Conservation (phyloP, 1,140 invertebrate genomes). For the Euura lappo region DNA sequence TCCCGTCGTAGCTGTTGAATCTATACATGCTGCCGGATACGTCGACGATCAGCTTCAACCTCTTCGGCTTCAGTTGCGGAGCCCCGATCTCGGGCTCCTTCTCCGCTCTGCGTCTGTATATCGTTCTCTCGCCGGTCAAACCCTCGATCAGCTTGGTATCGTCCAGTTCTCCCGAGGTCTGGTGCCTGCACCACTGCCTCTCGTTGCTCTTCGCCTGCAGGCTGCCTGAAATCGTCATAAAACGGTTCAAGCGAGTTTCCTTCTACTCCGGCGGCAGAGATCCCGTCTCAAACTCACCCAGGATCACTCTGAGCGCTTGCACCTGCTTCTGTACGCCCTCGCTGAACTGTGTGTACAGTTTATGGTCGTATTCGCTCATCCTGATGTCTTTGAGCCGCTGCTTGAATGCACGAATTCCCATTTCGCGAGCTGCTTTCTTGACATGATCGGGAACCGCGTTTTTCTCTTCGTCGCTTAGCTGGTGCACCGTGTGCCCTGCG, state of each 20-base stretch:
- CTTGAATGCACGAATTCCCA: slow-evolving; percentile 89
- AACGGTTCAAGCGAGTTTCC: background rate
- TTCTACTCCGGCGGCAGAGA: background rate
- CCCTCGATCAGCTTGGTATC: slow-evolving; percentile 96
- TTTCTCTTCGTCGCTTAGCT: slow-evolving; percentile 89
- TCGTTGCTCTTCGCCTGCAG: slow-evolving; percentile 93
- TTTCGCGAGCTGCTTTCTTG: slow-evolving; percentile 87
- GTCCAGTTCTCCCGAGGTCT: slow-evolving; percentile 94
- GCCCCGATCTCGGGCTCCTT: slow-evolving; percentile 85
- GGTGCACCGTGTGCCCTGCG: slow-evolving; percentile 88
- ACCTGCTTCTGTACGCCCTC: slow-evolving; percentile 80
- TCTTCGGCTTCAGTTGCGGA: slow-evolving; percentile 86
- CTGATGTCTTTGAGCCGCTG: slow-evolving; percentile 89
- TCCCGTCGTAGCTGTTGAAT: slow-evolving; percentile 92
- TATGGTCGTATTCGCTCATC: slow-evolving; percentile 94
- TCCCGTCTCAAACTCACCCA: slow-evolving; percentile 51
- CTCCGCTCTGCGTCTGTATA: slow-evolving; percentile 84
- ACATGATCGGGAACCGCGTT: slow-evolving; percentile 89
- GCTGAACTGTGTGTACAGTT: slow-evolving; percentile 84
- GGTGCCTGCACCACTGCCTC: slow-evolving; percentile 89
- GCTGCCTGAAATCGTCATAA: slow-evolving; percentile 56
- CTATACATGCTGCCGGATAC: slow-evolving; percentile 97
- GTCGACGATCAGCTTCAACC: slow-evolving; percentile 88
- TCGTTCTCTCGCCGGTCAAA: slow-evolving; percentile 88
- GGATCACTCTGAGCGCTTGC: slow-evolving; percentile 68